Percentiles rank a stretch among this genome's conserved stretches.
phyloP scores from a whole-genome alignment of 2,113 vertebrate genomes.

The Apaloderma vittatum region DNA sequence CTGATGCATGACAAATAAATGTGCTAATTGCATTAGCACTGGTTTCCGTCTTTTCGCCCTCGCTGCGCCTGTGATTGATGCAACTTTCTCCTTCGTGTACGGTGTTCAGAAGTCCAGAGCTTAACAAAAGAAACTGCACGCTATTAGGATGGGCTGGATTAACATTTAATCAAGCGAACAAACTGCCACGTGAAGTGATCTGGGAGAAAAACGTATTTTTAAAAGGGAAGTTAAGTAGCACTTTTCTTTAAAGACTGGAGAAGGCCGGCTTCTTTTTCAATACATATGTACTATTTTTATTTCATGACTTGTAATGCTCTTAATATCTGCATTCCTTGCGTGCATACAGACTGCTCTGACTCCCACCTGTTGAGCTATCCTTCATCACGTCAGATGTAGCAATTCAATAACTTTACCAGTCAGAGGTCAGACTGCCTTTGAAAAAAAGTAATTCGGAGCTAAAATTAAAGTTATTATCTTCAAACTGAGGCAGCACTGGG shows the following conservation, averaged over 20 bases:
- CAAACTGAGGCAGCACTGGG: constrained; percentile 44
- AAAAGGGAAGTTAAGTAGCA: not conserved
- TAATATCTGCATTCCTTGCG: constrained; percentile 64
- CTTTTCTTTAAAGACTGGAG: not conserved
- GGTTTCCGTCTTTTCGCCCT: not conserved
- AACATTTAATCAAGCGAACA: constrained; percentile 20
- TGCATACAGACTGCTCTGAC: not conserved
- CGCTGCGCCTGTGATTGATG: not conserved
- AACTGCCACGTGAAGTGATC: not conserved
- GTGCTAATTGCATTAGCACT: constrained; percentile 18
- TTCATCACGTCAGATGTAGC: constrained; percentile 47
- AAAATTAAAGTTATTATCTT: constrained; percentile 87
- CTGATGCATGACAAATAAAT: constrained; percentile 25
- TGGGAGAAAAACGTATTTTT: not conserved
- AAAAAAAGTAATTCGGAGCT: constrained; percentile 82
- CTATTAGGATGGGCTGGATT: not conserved
- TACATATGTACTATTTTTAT: not conserved
- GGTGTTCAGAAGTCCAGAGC: not conserved
- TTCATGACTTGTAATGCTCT: constrained; percentile 31
- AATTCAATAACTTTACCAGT: constrained; percentile 80
- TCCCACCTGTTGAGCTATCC: constrained; percentile 40
- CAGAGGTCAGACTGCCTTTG: constrained; percentile 83
- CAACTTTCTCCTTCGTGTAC: not conserved
- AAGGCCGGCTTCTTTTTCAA: not conserved
- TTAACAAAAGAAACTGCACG: not conserved